Base-by-base conservation (phyloP, 2,888 invertebrate species). In the Deilephila elpenor region DNA sequence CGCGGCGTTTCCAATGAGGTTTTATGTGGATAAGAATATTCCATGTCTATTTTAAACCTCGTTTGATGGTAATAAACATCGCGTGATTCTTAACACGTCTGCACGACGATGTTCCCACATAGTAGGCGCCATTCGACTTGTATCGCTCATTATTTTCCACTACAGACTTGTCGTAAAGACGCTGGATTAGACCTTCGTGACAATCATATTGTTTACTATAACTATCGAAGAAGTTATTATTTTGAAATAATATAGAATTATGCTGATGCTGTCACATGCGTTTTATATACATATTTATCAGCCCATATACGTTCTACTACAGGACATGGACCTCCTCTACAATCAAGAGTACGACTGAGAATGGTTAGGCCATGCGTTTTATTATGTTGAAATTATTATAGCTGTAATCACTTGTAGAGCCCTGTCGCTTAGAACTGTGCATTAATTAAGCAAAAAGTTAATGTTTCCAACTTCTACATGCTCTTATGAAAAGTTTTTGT, bases 121-220 rank as follows among this genome's bases (percentile, higher is more conserved):
- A 64, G 64, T 62, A 5, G 14, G 64, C 20, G 44, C 6, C n/a
- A n/a, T 56, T n/a, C 5, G 56, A 7, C 7, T 56, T 44, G 7
- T 67, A 25, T 20, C 64, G 11, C 14, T 25, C 17, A 67, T 17
- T 67, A 51, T 67, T 67, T 67, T 67, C 67, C 67, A 67, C 25
- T 51, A 6, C 17, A 6, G 17, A 51, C 17, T 5, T 0, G 14
- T 29, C 25, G 17, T 14, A 44, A 11, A 20, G 20, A 64, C 8
- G 1, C 20, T 20, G 20, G 20, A 37, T 14, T 20, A 4, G 0
- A n/a, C 3, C 6, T 34, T 34, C 19, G 8, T 62, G 2, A 32
- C n/a, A 34, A 37, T 37, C 1, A 44, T 61, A 5, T 19, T 60
- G 11, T 25, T 60, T 14, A 14, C 11, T 44, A 44, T 3, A 44